phyloP scores from a whole-genome alignment of 2,113 vertebrate genomes.

The Tylochromis polylepis region DNA sequence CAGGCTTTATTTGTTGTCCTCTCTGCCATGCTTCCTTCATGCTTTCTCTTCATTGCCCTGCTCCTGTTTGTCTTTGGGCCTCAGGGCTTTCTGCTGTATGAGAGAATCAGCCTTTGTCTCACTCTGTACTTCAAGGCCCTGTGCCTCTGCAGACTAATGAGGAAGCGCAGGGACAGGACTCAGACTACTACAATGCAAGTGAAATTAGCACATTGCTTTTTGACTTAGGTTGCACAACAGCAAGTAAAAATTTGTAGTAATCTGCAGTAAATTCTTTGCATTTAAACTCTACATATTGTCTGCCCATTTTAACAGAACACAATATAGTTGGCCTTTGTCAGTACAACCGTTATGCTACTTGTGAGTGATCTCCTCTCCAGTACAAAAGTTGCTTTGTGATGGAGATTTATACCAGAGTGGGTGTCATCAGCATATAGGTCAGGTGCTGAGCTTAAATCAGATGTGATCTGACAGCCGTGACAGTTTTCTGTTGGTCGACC shows the following conservation, averaged over 20 bases:
- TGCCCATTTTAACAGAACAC: neutral
- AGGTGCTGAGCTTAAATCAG: constrained; percentile 27
- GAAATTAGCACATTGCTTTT: neutral
- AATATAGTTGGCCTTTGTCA: neutral
- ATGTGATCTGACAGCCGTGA: constrained; percentile 15
- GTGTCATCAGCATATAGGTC: neutral
- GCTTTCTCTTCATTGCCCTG: neutral
- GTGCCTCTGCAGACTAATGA: constrained; percentile 56
- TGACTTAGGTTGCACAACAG: neutral
- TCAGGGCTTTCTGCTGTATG: constrained; percentile 8
- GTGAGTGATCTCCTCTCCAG: neutral
- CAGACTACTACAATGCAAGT: neutral
- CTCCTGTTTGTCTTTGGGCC: constrained; percentile 32
- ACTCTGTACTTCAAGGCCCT: constrained; percentile 17
- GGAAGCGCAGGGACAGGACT: constrained; percentile 19
- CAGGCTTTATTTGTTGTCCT: neutral
- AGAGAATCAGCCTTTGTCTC: constrained; percentile 50
- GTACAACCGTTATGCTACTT: neutral
- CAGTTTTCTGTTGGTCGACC: neutral
- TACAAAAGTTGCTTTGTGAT: constrained; percentile 31
- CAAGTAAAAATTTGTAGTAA: neutral
- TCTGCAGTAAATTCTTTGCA: neutral
- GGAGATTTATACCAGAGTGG: constrained; percentile 14
- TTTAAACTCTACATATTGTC: neutral
- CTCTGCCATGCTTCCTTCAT: neutral